phyloP scores from a whole-genome alignment of 2,113 vertebrate genomes.

The Mormyrus iriodes region DNA sequence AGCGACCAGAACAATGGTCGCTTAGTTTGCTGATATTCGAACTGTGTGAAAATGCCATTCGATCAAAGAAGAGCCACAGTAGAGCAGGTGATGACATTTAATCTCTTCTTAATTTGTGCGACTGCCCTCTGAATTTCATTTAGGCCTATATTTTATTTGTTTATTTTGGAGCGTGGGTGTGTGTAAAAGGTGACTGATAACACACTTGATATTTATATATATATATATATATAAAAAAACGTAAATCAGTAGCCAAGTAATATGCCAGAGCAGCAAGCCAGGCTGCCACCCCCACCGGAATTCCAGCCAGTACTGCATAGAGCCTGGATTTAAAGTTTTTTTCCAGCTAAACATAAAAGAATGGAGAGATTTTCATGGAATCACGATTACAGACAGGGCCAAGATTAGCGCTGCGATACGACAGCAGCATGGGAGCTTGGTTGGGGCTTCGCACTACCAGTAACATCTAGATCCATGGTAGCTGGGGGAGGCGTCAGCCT shows the following conservation, averaged over 20 bases:
- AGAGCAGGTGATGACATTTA: not conserved
- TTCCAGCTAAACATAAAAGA: not conserved
- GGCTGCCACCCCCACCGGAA: not conserved
- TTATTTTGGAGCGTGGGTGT: not conserved
- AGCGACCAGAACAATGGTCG: not conserved
- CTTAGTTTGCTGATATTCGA: not conserved
- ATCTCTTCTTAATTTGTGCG: not conserved
- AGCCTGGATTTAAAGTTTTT: not conserved
- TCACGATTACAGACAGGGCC: not conserved
- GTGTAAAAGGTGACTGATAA: not conserved
- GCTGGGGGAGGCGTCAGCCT: not conserved
- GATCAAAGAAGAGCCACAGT: not conserved
- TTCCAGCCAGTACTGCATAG: not conserved
- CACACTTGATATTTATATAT: no score
- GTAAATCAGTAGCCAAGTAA: no score
- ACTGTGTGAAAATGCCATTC: not conserved
- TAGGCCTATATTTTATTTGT: not conserved
- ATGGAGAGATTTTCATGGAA: not conserved
- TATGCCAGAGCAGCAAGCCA: not conserved
- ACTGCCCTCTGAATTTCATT: not conserved
- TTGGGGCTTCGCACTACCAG: not conserved
- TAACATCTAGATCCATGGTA: not conserved
- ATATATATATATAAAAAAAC: no score
- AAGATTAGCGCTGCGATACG: not conserved
- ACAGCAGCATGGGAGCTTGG: not conserved